Evolutionary conservation across 2,797 vertebrate species (phyloP), one percentile per base, ranked within the genome.

Genomic region (Labroides dimidiatus): DNA sequence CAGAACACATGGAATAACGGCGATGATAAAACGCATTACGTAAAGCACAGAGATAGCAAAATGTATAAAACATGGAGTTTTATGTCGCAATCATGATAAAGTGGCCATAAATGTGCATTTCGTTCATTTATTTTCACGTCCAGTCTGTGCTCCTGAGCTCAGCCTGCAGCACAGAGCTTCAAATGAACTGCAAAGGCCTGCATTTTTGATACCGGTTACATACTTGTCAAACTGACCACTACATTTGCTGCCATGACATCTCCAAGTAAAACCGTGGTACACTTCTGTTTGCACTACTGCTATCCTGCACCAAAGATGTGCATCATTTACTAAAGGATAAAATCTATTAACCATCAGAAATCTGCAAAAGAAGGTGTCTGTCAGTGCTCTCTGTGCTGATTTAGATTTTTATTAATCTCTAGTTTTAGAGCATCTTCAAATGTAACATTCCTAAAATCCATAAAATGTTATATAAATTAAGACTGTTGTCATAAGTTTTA

Each of bases 21-120:
- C 30, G 53, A 72, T 39, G 44, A 21, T 56, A 17, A 65, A 69
- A 65, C 43, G 78, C 33, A 55, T 57, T 41, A 54, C 54, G 59
- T 33, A 47, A 59, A 75, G 58, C 69, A 13, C n/a, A 13, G 30
- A 19, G 39, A 15, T 33, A 48, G 39, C 15, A 23, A 68, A 56
- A 37, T 24, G 27, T 13, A 4, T 4, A 41, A 70, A 75, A 42
- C 60, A 65, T 55, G 75, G 14, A 30, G 44, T 67, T 33, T 33
- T 33, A 33, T 33, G 30, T 1, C 8, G 30, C 30, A 33, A 33
- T 33, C 30, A 56, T 17, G 23, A 45, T 21, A 21, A 64, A 63
- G 56, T 20, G 37, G 37, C 60, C 19, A n/a, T 41, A 2, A 27
- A 62, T 30, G 53, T 79, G 63, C 21, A 48, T 64, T 64, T 60